Evolutionary conservation across 1,140 invertebrate species (phyloP).

Genomic region (Bradysia coprophila): DNA sequence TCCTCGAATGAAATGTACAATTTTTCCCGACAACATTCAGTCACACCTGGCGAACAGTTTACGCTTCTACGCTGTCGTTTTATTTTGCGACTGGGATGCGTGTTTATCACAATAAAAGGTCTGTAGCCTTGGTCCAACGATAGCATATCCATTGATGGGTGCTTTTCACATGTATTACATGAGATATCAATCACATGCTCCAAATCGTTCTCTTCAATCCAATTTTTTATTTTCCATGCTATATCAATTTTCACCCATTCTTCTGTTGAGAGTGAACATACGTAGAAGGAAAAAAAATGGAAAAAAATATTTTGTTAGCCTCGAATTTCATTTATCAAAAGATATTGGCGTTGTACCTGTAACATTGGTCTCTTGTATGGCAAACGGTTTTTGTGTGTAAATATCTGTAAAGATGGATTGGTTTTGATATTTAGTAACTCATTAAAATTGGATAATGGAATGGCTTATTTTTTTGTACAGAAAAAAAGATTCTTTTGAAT

Average conservation of each 20-base stretch:
- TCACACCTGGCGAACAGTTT: conserved; percentile 45
- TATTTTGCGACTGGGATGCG: conserved; percentile 28
- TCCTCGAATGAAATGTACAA: conserved; percentile 65
- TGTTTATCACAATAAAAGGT: conserved; percentile 55
- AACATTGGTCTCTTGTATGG: not conserved
- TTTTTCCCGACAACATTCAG: conserved; percentile 66
- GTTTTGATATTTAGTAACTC: no score
- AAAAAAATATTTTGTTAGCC: conserved; percentile 1
- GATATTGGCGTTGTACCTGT: not conserved
- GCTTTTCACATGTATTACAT: conserved; percentile 53
- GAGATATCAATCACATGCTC: conserved; percentile 50
- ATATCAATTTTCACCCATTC: conserved; percentile 66
- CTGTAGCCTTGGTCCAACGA: conserved; percentile 41
- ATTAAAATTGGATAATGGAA: no score
- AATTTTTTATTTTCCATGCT: conserved; percentile 46
- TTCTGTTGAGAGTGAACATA: conserved; percentile 25
- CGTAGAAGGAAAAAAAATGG: not conserved
- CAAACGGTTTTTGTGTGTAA: not conserved
- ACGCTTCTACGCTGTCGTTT: conserved; percentile 41
- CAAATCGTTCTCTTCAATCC: conserved; percentile 43
- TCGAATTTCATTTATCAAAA: no score
- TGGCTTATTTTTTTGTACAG: no score
- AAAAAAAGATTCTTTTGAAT: no score
- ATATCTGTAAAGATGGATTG: no score
- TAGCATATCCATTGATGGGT: conserved; percentile 16